These are phyloP conservation scores for Parnassius mnemosyne DNA, from an alignment of 2,888 invertebrate species.

Conservation along the genomic window DNA sequence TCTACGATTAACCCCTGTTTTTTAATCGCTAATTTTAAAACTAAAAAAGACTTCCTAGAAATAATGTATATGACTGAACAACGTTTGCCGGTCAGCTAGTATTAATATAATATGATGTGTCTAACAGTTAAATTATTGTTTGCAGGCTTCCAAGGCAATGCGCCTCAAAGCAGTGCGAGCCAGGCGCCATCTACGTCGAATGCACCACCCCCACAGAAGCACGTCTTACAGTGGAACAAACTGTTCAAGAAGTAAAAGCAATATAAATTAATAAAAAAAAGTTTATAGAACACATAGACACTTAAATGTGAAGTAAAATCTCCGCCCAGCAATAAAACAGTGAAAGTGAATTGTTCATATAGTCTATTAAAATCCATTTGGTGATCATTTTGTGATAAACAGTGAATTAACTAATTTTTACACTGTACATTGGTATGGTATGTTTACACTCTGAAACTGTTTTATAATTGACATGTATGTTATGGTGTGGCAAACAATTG, in stretches of 20 bases:
- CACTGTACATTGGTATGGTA: no score
- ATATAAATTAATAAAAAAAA: not conserved
- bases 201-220: slow-evolving; percentile 38
- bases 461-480: not conserved
- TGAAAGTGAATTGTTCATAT: not conserved
- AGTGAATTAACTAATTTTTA: no score
- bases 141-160: slow-evolving; percentile 37
- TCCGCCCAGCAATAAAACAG: not conserved
- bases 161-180: slow-evolving; percentile 41
- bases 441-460: not conserved
- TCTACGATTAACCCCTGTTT: no score
- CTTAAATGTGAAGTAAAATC: not conserved
- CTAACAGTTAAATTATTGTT: not conserved
- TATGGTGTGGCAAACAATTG: not conserved
- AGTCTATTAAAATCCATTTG: no score
- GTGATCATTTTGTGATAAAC: no score
- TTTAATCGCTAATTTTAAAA: no score
- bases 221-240: slow-evolving; percentile 59
- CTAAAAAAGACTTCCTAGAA: no score
- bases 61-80: no score
- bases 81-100: no score
- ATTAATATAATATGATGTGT: no score
- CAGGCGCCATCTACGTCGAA: slow-evolving; percentile 45
- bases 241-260: slow-evolving; percentile 58
- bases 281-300: not conserved